Conservation (phyloP, 2,113 vertebrate genomes). For the Platysternon megacephalum region DNA sequence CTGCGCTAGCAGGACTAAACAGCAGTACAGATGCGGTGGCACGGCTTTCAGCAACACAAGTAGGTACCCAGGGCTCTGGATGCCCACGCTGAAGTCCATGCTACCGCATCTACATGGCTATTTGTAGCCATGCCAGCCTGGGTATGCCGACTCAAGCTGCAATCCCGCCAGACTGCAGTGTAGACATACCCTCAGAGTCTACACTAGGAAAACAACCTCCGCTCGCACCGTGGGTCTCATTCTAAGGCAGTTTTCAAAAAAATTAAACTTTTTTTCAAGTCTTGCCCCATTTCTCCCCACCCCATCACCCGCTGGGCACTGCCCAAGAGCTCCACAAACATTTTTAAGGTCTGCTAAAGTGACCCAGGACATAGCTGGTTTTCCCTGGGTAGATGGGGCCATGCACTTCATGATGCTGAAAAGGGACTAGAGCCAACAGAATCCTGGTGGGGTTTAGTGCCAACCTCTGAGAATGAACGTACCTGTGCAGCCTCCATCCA, state of each 20-base stretch:
- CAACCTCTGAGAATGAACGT: background rate
- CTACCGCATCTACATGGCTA: background rate
- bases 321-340: background rate
- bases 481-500: background rate
- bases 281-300: fast-evolving
- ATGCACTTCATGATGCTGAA: fast-evolving
- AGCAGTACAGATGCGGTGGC: background rate
- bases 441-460: background rate
- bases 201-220: background rate
- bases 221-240: background rate
- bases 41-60: background rate
- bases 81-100: background rate
- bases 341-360: fast-evolving
- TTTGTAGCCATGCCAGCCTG: background rate
- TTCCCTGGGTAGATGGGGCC: background rate
- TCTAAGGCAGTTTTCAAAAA: background rate
- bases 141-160: background rate
- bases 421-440: background rate
- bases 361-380: fast-evolving
- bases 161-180: background rate
- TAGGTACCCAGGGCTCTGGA: background rate
- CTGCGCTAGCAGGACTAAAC: background rate
- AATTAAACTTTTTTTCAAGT: background rate
- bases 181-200: background rate
- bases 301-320: background rate